A percentile compares a stretch with the other conserved stretches of the same genome.
phyloP scores from a whole-genome alignment of 2,888 invertebrate genomes.

The Dasysyrphus albostriatus region DNA sequence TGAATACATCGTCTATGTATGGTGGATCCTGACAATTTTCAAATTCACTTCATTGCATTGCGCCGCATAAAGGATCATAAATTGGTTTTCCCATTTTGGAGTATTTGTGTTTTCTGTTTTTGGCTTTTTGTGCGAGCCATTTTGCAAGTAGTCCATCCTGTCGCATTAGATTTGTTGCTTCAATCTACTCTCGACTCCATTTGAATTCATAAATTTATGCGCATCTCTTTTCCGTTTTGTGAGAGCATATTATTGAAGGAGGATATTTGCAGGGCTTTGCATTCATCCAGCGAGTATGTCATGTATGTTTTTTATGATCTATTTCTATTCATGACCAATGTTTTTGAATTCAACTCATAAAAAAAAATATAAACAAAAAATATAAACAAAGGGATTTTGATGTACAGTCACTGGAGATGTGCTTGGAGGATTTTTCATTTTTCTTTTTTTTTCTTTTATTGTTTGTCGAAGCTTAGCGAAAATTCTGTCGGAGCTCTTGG shows the following conservation, averaged over 20 bases:
- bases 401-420: constrained; percentile 13
- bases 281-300: constrained; percentile 52
- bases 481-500: constrained; percentile 15
- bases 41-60: constrained; percentile 60
- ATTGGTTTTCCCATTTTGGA: constrained; percentile 36
- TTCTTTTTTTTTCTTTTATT: constrained; percentile 12
- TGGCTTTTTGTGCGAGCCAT: background rate
- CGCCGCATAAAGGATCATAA: constrained; percentile 43
- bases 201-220: constrained; percentile 48
- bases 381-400: constrained; percentile 20
- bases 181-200: constrained; percentile 20
- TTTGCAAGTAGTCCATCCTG: constrained; percentile 26
- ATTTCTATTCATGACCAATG: constrained; percentile 61
- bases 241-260: background rate
- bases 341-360: constrained; percentile 39
- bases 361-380: constrained; percentile 5
- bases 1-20: background rate
- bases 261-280: constrained; percentile 48
- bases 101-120: constrained; percentile 16
- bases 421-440: background rate
- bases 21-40: constrained; percentile 10
- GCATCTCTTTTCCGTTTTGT: background rate
- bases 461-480: background rate
- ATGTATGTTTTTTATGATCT: constrained; percentile 62
- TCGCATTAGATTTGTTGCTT: constrained; percentile 2